Evolutionary conservation across 2,888 invertebrate genomes (phyloP).

Genomic region (Chalcis sispes): DNA sequence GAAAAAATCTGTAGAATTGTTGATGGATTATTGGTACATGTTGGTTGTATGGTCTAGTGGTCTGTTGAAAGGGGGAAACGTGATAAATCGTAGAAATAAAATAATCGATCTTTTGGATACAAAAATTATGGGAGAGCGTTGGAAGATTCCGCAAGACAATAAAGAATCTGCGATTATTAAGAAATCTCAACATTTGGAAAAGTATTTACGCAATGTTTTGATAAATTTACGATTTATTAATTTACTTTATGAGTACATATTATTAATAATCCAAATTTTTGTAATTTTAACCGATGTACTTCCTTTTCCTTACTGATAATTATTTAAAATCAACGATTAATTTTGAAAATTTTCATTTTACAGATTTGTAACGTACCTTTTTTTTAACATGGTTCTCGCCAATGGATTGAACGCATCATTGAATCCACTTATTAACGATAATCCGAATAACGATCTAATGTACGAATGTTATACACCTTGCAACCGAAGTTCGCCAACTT

Average conservation of each 20-base stretch:
- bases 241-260: too few relatives aligned
- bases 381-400: too few relatives aligned
- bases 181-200: not conserved
- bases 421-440: not conserved
- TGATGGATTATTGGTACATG: constrained; percentile 37
- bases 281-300: too few relatives aligned
- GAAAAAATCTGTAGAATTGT: not conserved
- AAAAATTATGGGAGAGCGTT: constrained; percentile 12
- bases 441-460: constrained; percentile 2
- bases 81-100: constrained; percentile 2
- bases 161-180: constrained; percentile 17
- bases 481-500: not conserved
- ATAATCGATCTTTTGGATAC: constrained; percentile 25
- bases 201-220: too few relatives aligned
- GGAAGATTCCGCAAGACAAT: not conserved
- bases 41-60: constrained; percentile 8
- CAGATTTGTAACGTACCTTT: too few relatives aligned
- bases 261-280: too few relatives aligned
- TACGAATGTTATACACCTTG: constrained; percentile 34
- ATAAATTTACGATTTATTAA: not conserved
- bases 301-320: too few relatives aligned
- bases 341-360: too few relatives aligned
- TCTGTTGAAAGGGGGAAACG: not conserved
- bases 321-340: too few relatives aligned
- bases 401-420: too few relatives aligned